Evolutionary conservation across 2,888 invertebrate genomes (phyloP), one percentile per base, ranked within the genome.

Genomic region (Ornithoptera priamus): DNA sequence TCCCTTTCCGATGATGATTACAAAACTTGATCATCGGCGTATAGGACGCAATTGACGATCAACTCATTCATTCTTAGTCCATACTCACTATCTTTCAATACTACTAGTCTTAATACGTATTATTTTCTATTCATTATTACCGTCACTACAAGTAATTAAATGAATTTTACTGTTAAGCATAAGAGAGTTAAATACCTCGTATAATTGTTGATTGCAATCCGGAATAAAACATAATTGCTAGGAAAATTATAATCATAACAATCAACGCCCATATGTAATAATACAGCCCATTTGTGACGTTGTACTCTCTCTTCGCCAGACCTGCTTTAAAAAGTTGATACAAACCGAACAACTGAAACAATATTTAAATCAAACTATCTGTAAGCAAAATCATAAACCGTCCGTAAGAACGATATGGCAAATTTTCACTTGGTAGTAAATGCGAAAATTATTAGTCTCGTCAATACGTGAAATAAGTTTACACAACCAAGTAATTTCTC

Each of bases 301-400:
- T 85, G 72, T 90, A 86, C 72, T 89, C 89, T 72, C 75, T 81
- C 75, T 86, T 90, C 12, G 91, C 81, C 68, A 89, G 76, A 18
- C 92, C 91, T 46, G 91, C 89, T 79, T 90, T 90, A 74, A 91
- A 92, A 50, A 92, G 75, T 74, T 92, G 92, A 71, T 91, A 88
- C 62, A 92, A 79, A 56, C 92, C 92, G 70, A 89, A 91, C 12
- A 90, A 73, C 89, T 90, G 76, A 63, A 78, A 80, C 71, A 62
- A 72, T 61, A 50, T 65, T 50, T 17, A 15, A 18, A 50, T 4
- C 10, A 50, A 50, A 50, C 18, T 1, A 50, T 50, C 50, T 17
- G 17, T 15, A 5, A 4, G 18, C 3, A 17, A 12, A 50, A 15
- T 17, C 15, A 17, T 50, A 10, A 7, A 7, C 39, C 10, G 39